Base-by-base conservation (phyloP, 2,888 invertebrate species). In the Diloba caeruleocephala region DNA sequence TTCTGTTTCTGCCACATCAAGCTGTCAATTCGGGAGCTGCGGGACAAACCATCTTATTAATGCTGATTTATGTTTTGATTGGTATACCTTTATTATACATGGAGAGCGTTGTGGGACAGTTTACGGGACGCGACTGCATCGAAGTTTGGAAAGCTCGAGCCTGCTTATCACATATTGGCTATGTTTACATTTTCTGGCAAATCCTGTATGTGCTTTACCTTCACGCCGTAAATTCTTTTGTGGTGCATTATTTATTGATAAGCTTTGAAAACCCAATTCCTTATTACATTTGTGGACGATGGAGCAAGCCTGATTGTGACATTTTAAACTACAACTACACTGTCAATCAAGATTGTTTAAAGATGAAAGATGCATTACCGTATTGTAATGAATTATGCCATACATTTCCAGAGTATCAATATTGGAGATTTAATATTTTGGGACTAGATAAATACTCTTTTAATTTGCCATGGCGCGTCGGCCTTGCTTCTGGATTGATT, bases 51-150 rank as follows among this genome's bases (percentile, higher is more conserved):
- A 41, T 88, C 13, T 52, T 75, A 1, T 71, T 76, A 38, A n/a
- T 74, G 3, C 0, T 80, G 4, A 29, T 69, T 12, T 87, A 74
- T 59, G 17, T 86, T 1, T 29, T 85, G 1, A 26, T 89, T 8
- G 92, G 91, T 2, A 83, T 90, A 49, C 92, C 92, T 0, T 55
- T 91, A 8, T 48, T 90, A 1, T 92, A 89, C 67, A 88, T 92
- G 89, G 92, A 92, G 60, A 76, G 79, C 26, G 80, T 88, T 10
- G 76, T 90, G 13, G 81, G 88, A 12, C 92, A 92, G 66, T 92
- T 89, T 59, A 91, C 92, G 0, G 78, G 80, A 5, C 81, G 90
- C 26, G 87, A 90, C 71, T 87, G 87, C 59, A 61, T 92, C 9
- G 79, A 85, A 15, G 80, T 88, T 1, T 92, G 92, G 92, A 81